These are phyloP conservation scores for Salvator merianae DNA, from an alignment of 2,113 vertebrate species.

Conservation along the genomic window DNA sequence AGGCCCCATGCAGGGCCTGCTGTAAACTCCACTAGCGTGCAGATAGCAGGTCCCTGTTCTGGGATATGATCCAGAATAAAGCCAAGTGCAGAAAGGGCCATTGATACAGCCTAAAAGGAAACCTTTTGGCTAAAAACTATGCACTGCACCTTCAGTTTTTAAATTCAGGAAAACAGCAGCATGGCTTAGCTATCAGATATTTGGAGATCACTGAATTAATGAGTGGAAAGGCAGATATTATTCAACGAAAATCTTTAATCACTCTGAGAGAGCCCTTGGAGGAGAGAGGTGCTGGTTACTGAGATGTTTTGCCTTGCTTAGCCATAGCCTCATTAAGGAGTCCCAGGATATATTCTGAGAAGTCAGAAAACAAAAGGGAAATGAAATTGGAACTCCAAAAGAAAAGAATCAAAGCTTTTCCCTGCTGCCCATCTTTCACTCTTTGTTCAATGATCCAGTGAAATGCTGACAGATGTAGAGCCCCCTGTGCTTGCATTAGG, in stretches of 20 bases:
- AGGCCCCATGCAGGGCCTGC: too few species aligned
- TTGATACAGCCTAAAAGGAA: neutral
- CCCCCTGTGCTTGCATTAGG: neutral
- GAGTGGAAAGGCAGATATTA: neutral
- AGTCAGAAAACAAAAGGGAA: neutral
- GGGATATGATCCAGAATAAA: too few species aligned
- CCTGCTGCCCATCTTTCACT: neutral
- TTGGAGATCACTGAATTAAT: neutral
- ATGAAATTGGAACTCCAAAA: neutral
- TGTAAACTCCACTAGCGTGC: too few species aligned
- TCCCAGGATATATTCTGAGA: neutral
- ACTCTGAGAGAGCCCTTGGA: neutral
- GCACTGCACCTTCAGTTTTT: neutral
- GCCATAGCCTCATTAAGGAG: neutral
- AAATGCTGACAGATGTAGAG: neutral
- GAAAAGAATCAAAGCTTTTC: neutral
- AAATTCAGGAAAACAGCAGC: neutral
- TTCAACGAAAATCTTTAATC: neutral
- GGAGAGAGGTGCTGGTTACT: neutral
- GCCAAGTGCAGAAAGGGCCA: too few species aligned
- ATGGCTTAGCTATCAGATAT: neutral
- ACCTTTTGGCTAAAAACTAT: neutral
- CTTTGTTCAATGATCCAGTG: constrained; percentile 20
- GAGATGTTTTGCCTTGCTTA: neutral
- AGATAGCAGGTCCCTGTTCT: too few species aligned